Evolutionary conservation across 2,797 vertebrate genomes (phyloP).

Genomic region (Scleropages formosus): DNA sequence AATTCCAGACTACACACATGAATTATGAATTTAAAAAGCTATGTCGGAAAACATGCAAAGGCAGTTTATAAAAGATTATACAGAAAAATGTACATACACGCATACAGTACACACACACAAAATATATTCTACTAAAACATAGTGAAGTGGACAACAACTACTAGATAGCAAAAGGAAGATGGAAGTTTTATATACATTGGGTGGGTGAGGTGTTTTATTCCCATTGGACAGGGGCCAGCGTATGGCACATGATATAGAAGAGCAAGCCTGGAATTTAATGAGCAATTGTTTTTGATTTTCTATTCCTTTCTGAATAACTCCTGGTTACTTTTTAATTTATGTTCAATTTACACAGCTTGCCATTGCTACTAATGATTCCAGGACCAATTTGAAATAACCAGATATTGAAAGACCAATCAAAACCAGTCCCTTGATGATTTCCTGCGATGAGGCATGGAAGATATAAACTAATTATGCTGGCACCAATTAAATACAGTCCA

Average conservation of each 20-base stretch:
- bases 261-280: neutral
- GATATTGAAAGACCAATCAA: conserved; percentile 24
- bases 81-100: neutral
- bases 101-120: no score
- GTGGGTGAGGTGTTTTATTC: no score
- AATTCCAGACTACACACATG: neutral
- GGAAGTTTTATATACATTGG: neutral
- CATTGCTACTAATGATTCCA: conserved; percentile 14
- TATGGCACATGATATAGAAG: neutral
- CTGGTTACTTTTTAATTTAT: conserved; percentile 26
- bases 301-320: conserved; percentile 13
- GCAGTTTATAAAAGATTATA: no score
- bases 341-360: conserved; percentile 22
- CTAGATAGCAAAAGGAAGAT: neutral
- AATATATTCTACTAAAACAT: neutral
- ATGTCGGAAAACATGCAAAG: neutral
- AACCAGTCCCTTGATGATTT: conserved; percentile 5
- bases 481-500: neutral
- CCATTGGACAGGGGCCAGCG: no score
- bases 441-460: neutral
- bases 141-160: neutral
- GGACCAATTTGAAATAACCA: conserved; percentile 18
- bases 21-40: neutral
- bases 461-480: neutral
- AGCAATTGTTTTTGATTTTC: neutral